These are phyloP conservation scores for Hofmannophila pseudospretella DNA, from an alignment of 2,888 invertebrate species.

Conservation along the genomic window DNA sequence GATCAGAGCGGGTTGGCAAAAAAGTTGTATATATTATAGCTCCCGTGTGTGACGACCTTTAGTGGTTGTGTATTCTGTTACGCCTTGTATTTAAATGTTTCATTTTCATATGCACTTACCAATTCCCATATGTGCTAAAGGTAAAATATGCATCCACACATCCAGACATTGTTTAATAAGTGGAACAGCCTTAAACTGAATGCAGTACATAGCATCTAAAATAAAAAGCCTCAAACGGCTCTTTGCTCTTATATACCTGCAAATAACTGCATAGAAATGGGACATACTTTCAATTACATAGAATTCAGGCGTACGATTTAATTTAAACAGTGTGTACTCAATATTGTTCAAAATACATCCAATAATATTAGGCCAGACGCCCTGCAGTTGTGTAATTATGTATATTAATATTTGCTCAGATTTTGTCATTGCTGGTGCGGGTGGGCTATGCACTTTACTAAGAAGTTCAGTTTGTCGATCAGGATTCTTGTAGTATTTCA, in stretches of 20 bases:
- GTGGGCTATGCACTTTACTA: conserved; percentile 32
- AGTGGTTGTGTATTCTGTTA: too few species aligned
- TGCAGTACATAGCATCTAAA: conserved; percentile 67
- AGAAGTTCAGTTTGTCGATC: conserved; percentile 47
- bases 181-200: conserved; percentile 54
- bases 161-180: conserved; percentile 60
- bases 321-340: conserved; percentile 52
- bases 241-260: conserved; percentile 46
- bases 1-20: too few species aligned
- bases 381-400: conserved; percentile 37
- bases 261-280: conserved; percentile 61
- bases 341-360: conserved; percentile 41
- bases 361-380: conserved; percentile 23
- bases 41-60: too few species aligned
- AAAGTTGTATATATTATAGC: too few species aligned
- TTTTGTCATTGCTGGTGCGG: conserved; percentile 56
- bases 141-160: conserved; percentile 60
- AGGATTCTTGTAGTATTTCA: conserved; percentile 45
- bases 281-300: conserved; percentile 54
- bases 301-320: conserved; percentile 53
- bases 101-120: conserved; percentile 41
- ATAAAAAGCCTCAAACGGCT: conserved; percentile 54
- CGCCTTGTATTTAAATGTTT: not conserved
- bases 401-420: conserved; percentile 57
- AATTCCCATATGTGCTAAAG: conserved; percentile 50